A percentile compares a stretch with the other conserved stretches of the same genome.
Evolutionary conservation across 2,888 invertebrate genomes (phyloP).

Genomic region (Folsomia candida): DNA sequence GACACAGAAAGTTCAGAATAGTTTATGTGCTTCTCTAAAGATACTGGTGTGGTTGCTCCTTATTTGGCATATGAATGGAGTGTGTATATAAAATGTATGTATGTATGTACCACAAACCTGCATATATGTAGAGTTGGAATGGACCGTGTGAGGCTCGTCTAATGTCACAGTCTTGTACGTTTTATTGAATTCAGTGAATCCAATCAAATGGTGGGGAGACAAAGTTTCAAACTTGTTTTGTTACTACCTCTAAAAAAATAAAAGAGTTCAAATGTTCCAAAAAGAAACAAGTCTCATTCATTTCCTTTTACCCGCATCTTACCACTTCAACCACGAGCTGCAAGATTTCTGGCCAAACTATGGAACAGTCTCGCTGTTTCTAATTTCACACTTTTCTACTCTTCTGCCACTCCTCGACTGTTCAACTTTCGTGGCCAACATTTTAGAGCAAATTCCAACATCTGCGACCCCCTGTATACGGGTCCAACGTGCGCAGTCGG

Average conservation of each 20-base stretch:
- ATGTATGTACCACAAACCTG: too few species aligned
- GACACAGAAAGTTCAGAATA: not conserved
- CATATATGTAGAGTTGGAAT: too few species aligned
- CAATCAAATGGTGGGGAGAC: slow-evolving; percentile 5
- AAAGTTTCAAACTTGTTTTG: not conserved
- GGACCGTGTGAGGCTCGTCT: not conserved
- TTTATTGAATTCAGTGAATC: slow-evolving; percentile 16
- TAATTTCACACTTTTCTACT: slow-evolving; percentile 15
- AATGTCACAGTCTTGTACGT: slow-evolving; percentile 1
- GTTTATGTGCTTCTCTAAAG: not conserved
- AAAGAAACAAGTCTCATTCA: slow-evolving; percentile 1
- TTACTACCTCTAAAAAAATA: slow-evolving; percentile 2
- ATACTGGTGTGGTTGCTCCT: not conserved
- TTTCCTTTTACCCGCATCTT: not conserved
- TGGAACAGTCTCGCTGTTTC: slow-evolving; percentile 1
- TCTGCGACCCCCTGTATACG: slow-evolving; percentile 1
- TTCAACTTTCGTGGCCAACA: not conserved
- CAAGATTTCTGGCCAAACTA: not conserved
- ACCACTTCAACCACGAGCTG: slow-evolving; percentile 5
- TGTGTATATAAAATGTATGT: too few species aligned
- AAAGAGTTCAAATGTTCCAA: slow-evolving; percentile 5
- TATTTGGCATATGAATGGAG: not conserved
- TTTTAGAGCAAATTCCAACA: not conserved
- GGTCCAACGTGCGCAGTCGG: not conserved
- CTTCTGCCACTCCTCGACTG: slow-evolving; percentile 1